Base-by-base conservation (phyloP, 2,888 invertebrate genomes). In the Aphidoletes aphidimyza region DNA sequence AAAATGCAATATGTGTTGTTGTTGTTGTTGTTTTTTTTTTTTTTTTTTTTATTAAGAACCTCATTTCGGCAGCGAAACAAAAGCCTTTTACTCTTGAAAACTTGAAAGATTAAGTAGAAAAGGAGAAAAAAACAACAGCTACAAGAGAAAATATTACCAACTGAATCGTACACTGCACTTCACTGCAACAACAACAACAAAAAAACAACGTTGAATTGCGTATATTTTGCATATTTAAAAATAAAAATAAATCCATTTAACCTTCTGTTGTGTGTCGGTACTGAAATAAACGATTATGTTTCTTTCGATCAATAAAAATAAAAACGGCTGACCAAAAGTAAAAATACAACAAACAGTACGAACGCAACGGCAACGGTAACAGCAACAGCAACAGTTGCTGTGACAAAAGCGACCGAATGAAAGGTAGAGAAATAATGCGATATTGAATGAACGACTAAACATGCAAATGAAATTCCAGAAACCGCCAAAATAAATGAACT, bases 221-320 rank as follows among this genome's bases (percentile, higher is more conserved):
- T 69, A 69, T 69, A 69, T 69, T 69, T 69, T 69, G 69, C 30
- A 54, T 54, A 54, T 69, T 30, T 34, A 37, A 81, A 81, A 81
- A 37, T 30, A 81, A 81, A 81, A 81, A 81, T 37, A 81, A 81
- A 81, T 37, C 37, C 81, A 37, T 81, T 81, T 81, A 81, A 81
- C 81, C 81, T 81, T 81, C 81, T 81, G 78, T 34, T 36, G 34
- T 78, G 22, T 22, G 81, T 81, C 81, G 36, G 81, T 81, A 37
- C 22, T 81, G 37, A 81, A 81, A 81, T 81, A 81, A 81, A 81
- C 81, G 81, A 81, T 81, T 81, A 81, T 81, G 81, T 81, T 81
- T 37, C 36, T 37, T n/a, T 81, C n/a, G 37, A 81, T 81, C 81
- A 81, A 81, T 81, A 81, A 81, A 81, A 81, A 37, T n/a, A 37